Evolutionary conservation across 2,888 invertebrate genomes (phyloP).

Genomic region (Philereme vetulata): DNA sequence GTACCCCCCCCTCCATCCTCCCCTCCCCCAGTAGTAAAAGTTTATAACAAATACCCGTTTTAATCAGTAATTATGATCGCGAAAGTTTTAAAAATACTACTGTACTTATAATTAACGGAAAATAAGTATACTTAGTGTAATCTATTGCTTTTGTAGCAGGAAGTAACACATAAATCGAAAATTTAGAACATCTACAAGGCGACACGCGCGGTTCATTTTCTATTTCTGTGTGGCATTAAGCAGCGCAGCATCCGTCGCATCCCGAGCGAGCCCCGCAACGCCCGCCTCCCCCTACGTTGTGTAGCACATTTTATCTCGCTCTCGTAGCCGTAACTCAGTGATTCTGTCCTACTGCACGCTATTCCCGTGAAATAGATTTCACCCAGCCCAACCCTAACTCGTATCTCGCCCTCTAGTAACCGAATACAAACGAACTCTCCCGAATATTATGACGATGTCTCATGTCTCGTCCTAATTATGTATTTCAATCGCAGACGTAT

Average conservation of each 20-base stretch:
- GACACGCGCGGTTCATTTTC: conserved; percentile 57
- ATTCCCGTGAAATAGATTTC: conserved; percentile 31
- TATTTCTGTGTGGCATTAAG: conserved; percentile 64
- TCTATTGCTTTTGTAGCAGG: conserved; percentile 48
- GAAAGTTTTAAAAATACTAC: background rate
- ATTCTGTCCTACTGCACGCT: conserved; percentile 39
- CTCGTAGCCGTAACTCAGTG: conserved; percentile 31
- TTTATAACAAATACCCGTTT: too few relatives aligned
- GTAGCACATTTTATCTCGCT: conserved; percentile 28
- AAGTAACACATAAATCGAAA: conserved; percentile 70
- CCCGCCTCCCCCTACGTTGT: conserved; percentile 42
- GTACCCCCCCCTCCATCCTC: too few relatives aligned
- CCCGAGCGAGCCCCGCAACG: conserved; percentile 32
- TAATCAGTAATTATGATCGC: too few relatives aligned
- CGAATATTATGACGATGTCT: conserved; percentile 58
- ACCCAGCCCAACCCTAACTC: conserved; percentile 7
- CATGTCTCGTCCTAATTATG: conserved; percentile 59
- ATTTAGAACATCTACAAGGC: conserved; percentile 63
- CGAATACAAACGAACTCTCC: conserved; percentile 54
- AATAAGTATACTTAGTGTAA: conserved; percentile 2
- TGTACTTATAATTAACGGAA: background rate
- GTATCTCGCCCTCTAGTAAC: conserved; percentile 37
- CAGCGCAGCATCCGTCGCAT: conserved; percentile 72
- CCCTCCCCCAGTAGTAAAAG: too few relatives aligned
- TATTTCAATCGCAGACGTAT: conserved; percentile 52